Base-by-base conservation (phyloP, 2,888 invertebrate species). In the Synergus itoensis region DNA sequence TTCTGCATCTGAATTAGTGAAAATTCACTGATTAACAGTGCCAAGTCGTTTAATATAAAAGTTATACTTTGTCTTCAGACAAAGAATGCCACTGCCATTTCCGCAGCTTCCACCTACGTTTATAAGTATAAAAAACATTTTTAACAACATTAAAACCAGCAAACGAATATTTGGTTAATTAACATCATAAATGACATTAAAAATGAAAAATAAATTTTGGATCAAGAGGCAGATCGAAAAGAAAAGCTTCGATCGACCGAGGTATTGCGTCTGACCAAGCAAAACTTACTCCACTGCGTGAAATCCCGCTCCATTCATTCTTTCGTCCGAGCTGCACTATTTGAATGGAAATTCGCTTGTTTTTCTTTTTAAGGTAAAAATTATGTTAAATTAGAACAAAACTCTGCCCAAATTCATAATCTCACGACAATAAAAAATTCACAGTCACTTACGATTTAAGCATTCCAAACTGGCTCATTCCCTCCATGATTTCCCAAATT, bases 391-490 rank as follows among this genome's bases (percentile, higher is more conserved):
- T 36, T 36, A 9, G 18, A 8, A 18, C 8, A 0, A 11, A 18
- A 18, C 1, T 18, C 18, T 18, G 8, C 18, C 18, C 1, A 57
- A 9, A 57, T 57, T 57, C 11, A 57, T 28, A 14, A 28, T 28
- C 14, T 62, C 11, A 5, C 7, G 12, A 12, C 21, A 62, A 62
- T 28, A 62, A 73, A 18, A n/a, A 73, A 73, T n/a, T 8, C 48
- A 73, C 40, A 40, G n/a, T 73, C 12, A 73, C 73, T 73, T 73
- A 73, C 73, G 53, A 73, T 73, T 73, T 73, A 11, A 73, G 84
- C 77, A 87, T 64, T 77, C 81, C 83, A 79, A 77, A 83, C 67
- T 82, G 84, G 78, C 82, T 79, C 76, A 79, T 77, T 82, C 80
- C 82, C 77, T 84, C 85, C 86, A 85, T 86, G 79, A 63, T 78